Base-by-base conservation (phyloP, 2,797 vertebrate genomes). In the Eospalax fontanierii region DNA sequence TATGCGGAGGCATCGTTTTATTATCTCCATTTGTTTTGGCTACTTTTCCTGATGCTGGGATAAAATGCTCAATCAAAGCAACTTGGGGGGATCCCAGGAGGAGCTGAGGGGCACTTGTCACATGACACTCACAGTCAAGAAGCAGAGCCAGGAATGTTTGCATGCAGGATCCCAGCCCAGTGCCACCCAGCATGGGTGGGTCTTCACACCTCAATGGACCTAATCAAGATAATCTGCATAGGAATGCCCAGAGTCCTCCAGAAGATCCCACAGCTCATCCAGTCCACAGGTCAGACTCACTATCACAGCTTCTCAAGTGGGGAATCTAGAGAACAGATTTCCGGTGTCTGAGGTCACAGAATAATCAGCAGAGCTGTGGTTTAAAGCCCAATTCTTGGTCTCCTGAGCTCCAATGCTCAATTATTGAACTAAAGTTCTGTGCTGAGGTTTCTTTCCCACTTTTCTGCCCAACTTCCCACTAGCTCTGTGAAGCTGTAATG, bases 331-430 rank as follows among this genome's bases (percentile, higher is more conserved):
- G 35, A 79, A 40, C 1, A 73, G 43, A 38, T 59, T 78, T 50
- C 71, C 46, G 65, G 70, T 54, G 83, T 4, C 71, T 76, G 63
- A 84, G 33, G 30, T 93, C 50, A 85, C 26, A 84, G 28, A 71
- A 54, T 50, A 70, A n/a, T 43, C 75, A 61, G 40, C 65, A 65
- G 40, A 84, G 35, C 24, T 43, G 28, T 81, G 16, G 30, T 84
- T 91, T 89, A 81, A 80, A 89, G 63, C 46, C 43, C 54, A 30
- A 46, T 11, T 73, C 19, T 75, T 71, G 16, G 18, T 63, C 22
- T 76, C 30, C 21, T n/a, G 81, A 92, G 28, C 80, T 87, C 73
- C 40, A 96, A 70, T 84, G 87, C 68, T 93, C 70, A 15, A 83
- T 26, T 57, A 68, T 30, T 65, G 40, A 90, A 40, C n/a, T 89